Evolutionary conservation across 2,888 invertebrate genomes (phyloP), one percentile per base, ranked within the genome.

Genomic region (Strigamia crassipes): DNA sequence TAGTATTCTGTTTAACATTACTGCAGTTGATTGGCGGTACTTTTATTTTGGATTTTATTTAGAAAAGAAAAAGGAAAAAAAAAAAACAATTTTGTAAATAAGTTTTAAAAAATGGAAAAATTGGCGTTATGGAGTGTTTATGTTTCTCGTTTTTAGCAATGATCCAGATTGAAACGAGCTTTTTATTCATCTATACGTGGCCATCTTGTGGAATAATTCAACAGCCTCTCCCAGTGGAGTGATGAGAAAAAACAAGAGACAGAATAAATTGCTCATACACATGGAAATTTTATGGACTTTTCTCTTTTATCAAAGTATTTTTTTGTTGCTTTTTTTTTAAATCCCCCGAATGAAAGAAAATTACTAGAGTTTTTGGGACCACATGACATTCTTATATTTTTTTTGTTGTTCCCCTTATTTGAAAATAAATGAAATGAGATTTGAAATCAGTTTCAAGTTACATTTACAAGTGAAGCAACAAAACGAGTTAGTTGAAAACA

Each of bases 181-280:
- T 66, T 66, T 66, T 66, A 66, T 66, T 66, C 61, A 66, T 66
- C 61, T 66, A 38, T 38, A 66, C 61, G 61, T 66, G 61, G 61
- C 61, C 61, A 66, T 66, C 61, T 23, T 66, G 61, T 66, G 18
- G 61, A 66, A 66, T 66, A 66, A 66, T 66, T 66, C 61, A 66
- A 66, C 61, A 66, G 61, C 61, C 61, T 66, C 61, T 66, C 61
- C 61, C 61, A 66, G 21, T 66, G 23, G 61, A 18, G 61, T 66
- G 61, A 66, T 66, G 23, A 66, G 23, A 66, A 66, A 66, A 66
- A 66, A 66, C 61, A 66, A 66, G 61, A 66, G 61, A 66, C 61
- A 66, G 61, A 66, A 66, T 66, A 66, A 66, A n/a, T 66, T 66
- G 61, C 61, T 66, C 61, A 66, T 66, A 66, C 61, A 66, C 61